Evolutionary conservation across 2,888 invertebrate genomes (phyloP), one percentile per base, ranked within the genome.

Genomic region (Agrilus cyanescens): DNA sequence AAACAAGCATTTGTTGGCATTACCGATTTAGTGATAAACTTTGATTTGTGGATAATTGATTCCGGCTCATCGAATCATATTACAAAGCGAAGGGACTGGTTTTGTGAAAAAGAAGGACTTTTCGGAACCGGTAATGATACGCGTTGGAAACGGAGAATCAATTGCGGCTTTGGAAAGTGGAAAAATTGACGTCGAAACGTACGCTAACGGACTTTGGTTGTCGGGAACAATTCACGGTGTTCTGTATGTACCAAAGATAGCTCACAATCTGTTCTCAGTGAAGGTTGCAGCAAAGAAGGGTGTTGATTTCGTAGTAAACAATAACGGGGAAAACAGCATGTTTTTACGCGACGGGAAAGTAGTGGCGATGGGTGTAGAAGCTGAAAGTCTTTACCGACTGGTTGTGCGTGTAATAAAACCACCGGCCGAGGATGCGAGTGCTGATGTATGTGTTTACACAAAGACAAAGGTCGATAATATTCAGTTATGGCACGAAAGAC

Each of bases 11-110:
- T 18, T 18, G 18, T 18, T 18, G 18, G 18, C 3, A 18, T 18
- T 4, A 18, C 18, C 18, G 18, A 18, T 18, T 18, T 18, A 18
- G 18, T 18, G 18, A 18, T 4, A 5, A 5, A 5, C 18, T 18
- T 5, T 18, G 18, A 18, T 18, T 18, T 18, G 5, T 43, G 49
- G 47, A 36, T 49, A 7, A 45, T 50, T 15, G 49, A 49, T 39
- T 46, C 49, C 31, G 47, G 44, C 12, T 47, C 45, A 5, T 41
- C 50, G 10, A 42, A 52, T 40, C 51, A 49, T 37, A 41, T 51
- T 45, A 48, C 46, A 2, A 13, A 40, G 35, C 37, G 41, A 25
- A 13, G 39, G 10, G 46, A 51, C 25, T 48, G 41, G 40, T 51
- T 48, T 36, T 37, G 36, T 12, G 36, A n/a, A 40, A 12, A 46